phyloP scores from a whole-genome alignment of 2,888 invertebrate species.

The Steinernema carpocapsae region DNA sequence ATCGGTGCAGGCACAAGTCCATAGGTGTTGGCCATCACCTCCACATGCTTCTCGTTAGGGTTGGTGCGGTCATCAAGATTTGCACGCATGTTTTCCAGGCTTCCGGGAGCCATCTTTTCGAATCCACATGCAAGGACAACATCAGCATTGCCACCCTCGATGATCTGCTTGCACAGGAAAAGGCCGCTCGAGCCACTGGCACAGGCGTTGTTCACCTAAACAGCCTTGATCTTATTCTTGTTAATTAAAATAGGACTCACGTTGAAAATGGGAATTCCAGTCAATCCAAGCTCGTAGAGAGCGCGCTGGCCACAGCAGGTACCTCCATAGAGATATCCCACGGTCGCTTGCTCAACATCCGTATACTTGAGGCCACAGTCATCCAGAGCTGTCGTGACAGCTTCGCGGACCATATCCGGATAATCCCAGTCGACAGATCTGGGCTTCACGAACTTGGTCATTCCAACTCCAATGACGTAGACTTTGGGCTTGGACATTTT shows the following conservation, averaged over 20 bases:
- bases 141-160: conserved; percentile 86
- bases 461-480: conserved; percentile 68
- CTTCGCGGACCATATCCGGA: conserved; percentile 91
- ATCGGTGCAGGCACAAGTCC: conserved; percentile 85
- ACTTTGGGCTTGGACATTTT: conserved; percentile 61
- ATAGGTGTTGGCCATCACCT: conserved; percentile 81
- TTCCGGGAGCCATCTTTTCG: conserved; percentile 96
- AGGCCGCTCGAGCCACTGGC: conserved; percentile 93
- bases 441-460: conserved; percentile 53
- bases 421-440: conserved; percentile 77
- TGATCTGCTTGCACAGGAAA: conserved; percentile 85
- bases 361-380: conserved; percentile 68
- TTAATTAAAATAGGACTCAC: conserved; percentile 71
- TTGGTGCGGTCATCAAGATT: conserved; percentile 79
- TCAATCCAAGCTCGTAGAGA: conserved; percentile 90
- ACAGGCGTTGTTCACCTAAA: conserved; percentile 89
- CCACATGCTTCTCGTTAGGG: conserved; percentile 74
- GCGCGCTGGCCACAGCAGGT: conserved; percentile 85
- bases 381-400: conserved; percentile 79
- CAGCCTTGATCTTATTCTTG: conserved; percentile 39
- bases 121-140: conserved; percentile 92
- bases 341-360: conserved; percentile 85
- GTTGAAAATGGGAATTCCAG: conserved; percentile 94
- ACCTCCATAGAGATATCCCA: conserved; percentile 65
- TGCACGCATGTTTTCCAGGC: conserved; percentile 74